phyloP scores from a whole-genome alignment of 2,113 vertebrate genomes.

The Pipra filicauda region DNA sequence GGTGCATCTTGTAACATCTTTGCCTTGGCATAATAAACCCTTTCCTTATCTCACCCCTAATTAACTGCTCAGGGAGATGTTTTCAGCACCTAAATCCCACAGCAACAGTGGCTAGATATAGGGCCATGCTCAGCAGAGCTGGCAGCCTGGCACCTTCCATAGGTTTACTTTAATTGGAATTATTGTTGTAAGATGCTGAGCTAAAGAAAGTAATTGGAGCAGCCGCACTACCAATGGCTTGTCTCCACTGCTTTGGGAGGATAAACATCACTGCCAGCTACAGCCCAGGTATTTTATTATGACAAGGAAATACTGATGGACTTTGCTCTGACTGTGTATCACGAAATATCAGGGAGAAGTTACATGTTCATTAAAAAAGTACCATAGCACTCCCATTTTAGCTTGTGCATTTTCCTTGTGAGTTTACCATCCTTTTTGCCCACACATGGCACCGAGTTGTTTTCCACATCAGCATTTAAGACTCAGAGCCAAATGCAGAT shows the following conservation, averaged over 20 bases:
- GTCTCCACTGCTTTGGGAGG: background rate
- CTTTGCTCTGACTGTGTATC: background rate
- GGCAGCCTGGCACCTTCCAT: background rate
- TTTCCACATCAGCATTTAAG: background rate
- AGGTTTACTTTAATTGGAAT: background rate
- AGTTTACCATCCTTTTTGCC: background rate
- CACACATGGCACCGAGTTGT: accelerated
- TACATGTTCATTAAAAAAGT: background rate
- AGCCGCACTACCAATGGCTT: background rate
- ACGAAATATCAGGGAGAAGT: background rate
- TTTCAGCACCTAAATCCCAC: too few relatives aligned
- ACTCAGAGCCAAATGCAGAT: background rate
- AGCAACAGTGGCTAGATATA: background rate
- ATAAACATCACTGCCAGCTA: background rate
- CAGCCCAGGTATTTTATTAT: background rate
- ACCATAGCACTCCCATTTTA: background rate
- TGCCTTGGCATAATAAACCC: too few relatives aligned
- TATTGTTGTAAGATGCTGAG: background rate
- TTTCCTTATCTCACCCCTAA: too few relatives aligned
- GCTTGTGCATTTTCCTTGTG: background rate
- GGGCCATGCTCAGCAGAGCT: background rate
- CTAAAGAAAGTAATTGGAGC: background rate
- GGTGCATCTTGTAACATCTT: too few relatives aligned
- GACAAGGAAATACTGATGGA: background rate
- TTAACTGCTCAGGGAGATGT: too few relatives aligned